Base-by-base conservation (phyloP, 1,140 invertebrate species). In the Reticulitermes speratus region DNA sequence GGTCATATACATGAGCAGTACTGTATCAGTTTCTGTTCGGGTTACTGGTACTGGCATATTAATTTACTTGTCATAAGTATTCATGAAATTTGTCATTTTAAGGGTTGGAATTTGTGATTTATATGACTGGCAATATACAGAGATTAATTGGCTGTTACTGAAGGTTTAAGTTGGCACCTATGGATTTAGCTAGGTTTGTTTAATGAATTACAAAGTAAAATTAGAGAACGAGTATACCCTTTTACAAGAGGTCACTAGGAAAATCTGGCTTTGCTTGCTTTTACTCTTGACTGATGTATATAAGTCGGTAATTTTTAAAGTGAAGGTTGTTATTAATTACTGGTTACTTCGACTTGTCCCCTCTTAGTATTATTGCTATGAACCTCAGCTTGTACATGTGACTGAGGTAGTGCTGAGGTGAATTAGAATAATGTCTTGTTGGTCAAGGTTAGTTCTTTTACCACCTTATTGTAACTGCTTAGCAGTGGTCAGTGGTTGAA, bases 271-370 rank as follows among this genome's bases (percentile, higher is more conserved):
- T 84, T 84, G 83, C 83, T 84, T 84, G 19, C 69, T 86, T 86
- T 87, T 69, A 85, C 81, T 85, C 55, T 87, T 87, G 87, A 87
- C 87, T 87, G 87, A 87, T 87, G 87, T 87, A 87, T 16, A 87
- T 87, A 87, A 82, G 48, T 87, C 52, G 11, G 32, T 32, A 59
- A 81, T 52, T 85, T 82, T 83, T 81, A 69, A 86, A 86, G 69
- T 75, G 83, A 84, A 81, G 86, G 69, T 87, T 84, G 85, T 87
- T 87, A 87, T 87, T 87, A 69, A 87, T 88, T 86, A 88, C 87
- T 85, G 86, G 87, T 88, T 88, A 88, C 87, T 88, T 86, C 45
- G 86, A 88, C 87, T 88, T 88, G 87, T 88, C 87, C 87, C 87
- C 65, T 84, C 38, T 83, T 84, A 84, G 84, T 82, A 86, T 83